These are phyloP conservation scores for Aythya fuligula DNA, from an alignment of 2,797 vertebrate genomes.

Conservation along the genomic window DNA sequence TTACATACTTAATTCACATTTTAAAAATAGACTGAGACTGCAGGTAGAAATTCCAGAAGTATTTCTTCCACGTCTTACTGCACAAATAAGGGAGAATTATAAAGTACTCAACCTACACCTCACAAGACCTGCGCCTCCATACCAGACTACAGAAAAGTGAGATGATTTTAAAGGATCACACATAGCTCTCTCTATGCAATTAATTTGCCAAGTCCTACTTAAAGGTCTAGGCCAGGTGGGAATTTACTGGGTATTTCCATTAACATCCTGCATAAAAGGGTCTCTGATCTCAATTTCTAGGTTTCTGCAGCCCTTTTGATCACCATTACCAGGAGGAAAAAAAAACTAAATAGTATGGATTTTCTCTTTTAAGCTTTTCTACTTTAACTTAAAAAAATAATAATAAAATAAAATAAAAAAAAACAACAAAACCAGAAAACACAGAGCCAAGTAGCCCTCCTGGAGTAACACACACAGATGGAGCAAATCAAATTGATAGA, in stretches of 20 bases:
- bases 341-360: constrained; percentile 15
- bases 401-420: background rate
- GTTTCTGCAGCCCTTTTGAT: constrained; percentile 47
- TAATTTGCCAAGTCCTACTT: constrained; percentile 51
- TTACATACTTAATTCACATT: background rate
- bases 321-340: constrained; percentile 37
- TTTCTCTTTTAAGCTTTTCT: constrained; percentile 30
- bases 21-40: background rate
- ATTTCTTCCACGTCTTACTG: background rate
- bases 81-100: background rate
- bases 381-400: background rate
- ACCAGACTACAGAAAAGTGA: background rate
- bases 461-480: background rate
- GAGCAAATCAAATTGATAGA: constrained; percentile 1
- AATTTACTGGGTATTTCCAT: constrained; percentile 54
- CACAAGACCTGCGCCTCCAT: background rate
- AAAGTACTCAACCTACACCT: background rate
- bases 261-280: constrained; percentile 41
- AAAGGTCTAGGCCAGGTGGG: constrained; percentile 47
- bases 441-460: background rate
- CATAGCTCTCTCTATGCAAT: background rate
- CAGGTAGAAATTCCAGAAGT: background rate
- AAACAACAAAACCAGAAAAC: background rate
- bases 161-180: constrained; percentile 1
- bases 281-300: constrained; percentile 53